Percentiles rank a stretch among this genome's conserved stretches.
phyloP scores from a whole-genome alignment of 2,888 invertebrate species.

The Labia minor region DNA sequence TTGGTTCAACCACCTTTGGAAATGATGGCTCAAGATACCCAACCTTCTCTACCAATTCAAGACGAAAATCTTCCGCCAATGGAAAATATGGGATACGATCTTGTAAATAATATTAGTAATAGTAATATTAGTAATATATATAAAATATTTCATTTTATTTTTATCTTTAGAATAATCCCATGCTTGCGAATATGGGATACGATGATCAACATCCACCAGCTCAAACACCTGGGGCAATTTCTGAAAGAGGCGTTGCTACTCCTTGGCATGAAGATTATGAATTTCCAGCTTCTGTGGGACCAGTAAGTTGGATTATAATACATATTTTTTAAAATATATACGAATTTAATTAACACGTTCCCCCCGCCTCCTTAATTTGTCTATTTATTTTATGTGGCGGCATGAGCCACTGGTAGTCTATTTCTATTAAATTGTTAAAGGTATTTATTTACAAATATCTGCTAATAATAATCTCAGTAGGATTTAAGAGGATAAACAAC shows the following conservation, averaged over 20 bases:
- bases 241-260: conserved; percentile 47
- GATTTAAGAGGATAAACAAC: too few species aligned
- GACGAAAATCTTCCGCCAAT: conserved; percentile 37
- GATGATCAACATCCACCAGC: conserved; percentile 53
- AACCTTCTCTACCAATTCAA: background rate
- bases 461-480: too few species aligned
- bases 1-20: conserved; percentile 26
- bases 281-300: conserved; percentile 69
- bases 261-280: conserved; percentile 71
- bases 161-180: conserved; percentile 29
- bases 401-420: background rate
- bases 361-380: too few species aligned
- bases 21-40: background rate
- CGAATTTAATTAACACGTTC: too few species aligned
- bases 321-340: background rate
- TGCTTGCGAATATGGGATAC: conserved; percentile 64
- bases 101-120: conserved; percentile 36
- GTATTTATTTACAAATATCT: conserved; percentile 23
- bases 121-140: too few species aligned
- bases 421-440: conserved; percentile 15
- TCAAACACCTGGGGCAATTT: conserved; percentile 48
- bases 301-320: conserved; percentile 60
- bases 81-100: conserved; percentile 53
- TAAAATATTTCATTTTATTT: too few species aligned
- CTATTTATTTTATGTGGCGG: too few species aligned